Base-by-base conservation (phyloP, 1,140 invertebrate species). In the Lordiphosa mommai region DNA sequence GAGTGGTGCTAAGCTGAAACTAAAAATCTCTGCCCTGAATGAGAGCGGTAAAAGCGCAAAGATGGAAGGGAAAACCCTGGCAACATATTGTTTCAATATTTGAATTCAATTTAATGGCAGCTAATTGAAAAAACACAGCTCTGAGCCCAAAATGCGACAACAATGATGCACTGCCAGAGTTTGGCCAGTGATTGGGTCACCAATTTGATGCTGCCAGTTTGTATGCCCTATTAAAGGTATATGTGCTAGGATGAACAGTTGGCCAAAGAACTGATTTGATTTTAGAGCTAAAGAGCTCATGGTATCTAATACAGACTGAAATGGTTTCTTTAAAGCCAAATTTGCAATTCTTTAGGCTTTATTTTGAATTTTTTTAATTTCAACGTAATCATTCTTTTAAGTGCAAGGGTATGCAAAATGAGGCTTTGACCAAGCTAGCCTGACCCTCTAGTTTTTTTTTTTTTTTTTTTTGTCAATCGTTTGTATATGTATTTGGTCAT, bases 41-140 rank as follows among this genome's bases (percentile, higher is more conserved):
- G 23, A 7, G 16, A 29, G 20, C 9, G 17, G n/a, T 6, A 44
- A 5, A 16, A 23, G 20, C 12, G 46, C 0, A 29, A 9, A 12
- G 8, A 1, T 8, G 12, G 7, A 10, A 2, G 13, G 4, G 29
- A 4, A 30, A 30, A 17, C 13, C 7, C 9, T 10, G 46, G 41
- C 53, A 69, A 67, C 76, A 80, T 80, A 80, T 82, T 84, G 72
- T 82, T 84, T 77, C 77, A 84, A 82, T 82, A 82, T 82, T 82
- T 82, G 76, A 84, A 82, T 84, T 82, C 76, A 84, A 82, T 82
- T 82, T 82, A 82, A 82, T 82, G 76, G 67, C 77, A 47, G 77
- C 76, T 82, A 82, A 82, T 82, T 82, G 76, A 84, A 82, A 82
- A 82, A 82, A 82, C 53, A 84, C 48, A 48, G 40, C 60, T 23